A percentile compares a stretch with the other conserved stretches of the same genome.
phyloP scores from a whole-genome alignment of 2,113 vertebrate species.

The Onychostoma macrolepis region DNA sequence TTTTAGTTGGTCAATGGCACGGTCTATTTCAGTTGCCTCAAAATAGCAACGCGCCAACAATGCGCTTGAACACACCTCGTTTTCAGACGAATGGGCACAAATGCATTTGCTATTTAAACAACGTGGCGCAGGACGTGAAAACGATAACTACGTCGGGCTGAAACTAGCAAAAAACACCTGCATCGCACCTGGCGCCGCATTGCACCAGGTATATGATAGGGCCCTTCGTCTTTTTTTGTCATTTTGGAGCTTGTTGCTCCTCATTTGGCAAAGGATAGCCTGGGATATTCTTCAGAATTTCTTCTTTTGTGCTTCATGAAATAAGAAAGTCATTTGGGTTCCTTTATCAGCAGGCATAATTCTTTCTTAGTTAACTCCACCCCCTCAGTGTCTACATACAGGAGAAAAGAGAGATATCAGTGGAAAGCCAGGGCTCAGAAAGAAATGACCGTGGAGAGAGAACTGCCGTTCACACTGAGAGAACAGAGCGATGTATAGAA shows the following conservation, averaged over 20 bases:
- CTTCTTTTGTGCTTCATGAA: not conserved
- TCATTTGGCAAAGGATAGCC: not conserved
- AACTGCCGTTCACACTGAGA: constrained; percentile 14
- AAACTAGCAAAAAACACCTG: too few species aligned
- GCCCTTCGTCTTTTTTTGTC: too few species aligned
- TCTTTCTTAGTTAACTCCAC: not conserved
- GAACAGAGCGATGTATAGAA: constrained; percentile 10
- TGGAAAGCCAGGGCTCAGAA: constrained; percentile 11
- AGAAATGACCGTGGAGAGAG: not conserved
- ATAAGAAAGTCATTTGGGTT: not conserved
- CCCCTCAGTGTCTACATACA: not conserved
- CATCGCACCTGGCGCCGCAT: too few species aligned
- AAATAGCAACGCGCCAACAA: too few species aligned
- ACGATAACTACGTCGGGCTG: too few species aligned
- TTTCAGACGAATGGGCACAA: too few species aligned
- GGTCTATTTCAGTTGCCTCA: too few species aligned
- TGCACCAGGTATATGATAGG: too few species aligned
- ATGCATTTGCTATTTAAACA: too few species aligned
- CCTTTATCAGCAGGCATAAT: not conserved
- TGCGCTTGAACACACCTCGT: too few species aligned
- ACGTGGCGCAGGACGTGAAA: too few species aligned
- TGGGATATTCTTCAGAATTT: not conserved
- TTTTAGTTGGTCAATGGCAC: too few species aligned
- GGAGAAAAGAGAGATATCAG: not conserved
- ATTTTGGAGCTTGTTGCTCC: not conserved